These are phyloP conservation scores for Auanema freiburgensis DNA, from an alignment of 2,888 invertebrate species.

Conservation along the genomic window DNA sequence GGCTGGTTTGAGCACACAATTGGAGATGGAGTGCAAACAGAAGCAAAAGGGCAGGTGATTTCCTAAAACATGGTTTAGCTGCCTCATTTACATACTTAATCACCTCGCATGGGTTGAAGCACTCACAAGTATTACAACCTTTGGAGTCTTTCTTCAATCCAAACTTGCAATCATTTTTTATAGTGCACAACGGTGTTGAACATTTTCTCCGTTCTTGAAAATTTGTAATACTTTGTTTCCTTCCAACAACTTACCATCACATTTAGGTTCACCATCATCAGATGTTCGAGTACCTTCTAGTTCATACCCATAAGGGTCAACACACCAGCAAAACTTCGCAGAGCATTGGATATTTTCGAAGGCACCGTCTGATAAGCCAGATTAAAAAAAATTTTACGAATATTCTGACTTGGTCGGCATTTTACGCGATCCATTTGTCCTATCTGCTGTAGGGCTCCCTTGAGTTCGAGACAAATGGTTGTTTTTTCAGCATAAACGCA, in stretches of 20 bases:
- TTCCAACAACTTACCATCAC: conserved; percentile 25
- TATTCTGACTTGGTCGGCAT: conserved; percentile 32
- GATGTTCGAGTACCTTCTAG: conserved; percentile 50
- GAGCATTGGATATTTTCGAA: conserved; percentile 57
- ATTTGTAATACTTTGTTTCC: not conserved
- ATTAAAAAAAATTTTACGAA: conserved; percentile 12
- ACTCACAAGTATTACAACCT: conserved; percentile 57
- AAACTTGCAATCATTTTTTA: conserved; percentile 38
- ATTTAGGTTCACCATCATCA: conserved; percentile 41
- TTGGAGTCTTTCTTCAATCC: conserved; percentile 51
- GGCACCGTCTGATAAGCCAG: conserved; percentile 36
- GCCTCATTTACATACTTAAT: not conserved
- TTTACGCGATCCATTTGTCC: conserved; percentile 39
- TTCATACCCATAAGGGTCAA: conserved; percentile 47
- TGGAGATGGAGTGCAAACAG: conserved; percentile 49
- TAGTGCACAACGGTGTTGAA: conserved; percentile 10
- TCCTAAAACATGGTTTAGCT: conserved; percentile 22
- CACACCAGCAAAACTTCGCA: conserved; percentile 57
- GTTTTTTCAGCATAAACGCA: conserved; percentile 45
- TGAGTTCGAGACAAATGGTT: conserved; percentile 52
- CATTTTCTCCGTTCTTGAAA: conserved; percentile 10
- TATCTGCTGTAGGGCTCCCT: conserved; percentile 49
- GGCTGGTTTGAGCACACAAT: conserved; percentile 42
- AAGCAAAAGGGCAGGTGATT: conserved; percentile 44
- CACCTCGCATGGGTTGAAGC: conserved; percentile 54